Evolutionary conservation across 1,140 invertebrate species (phyloP), one percentile per base, ranked within the genome.

Genomic region (Lycorma delicatula): DNA sequence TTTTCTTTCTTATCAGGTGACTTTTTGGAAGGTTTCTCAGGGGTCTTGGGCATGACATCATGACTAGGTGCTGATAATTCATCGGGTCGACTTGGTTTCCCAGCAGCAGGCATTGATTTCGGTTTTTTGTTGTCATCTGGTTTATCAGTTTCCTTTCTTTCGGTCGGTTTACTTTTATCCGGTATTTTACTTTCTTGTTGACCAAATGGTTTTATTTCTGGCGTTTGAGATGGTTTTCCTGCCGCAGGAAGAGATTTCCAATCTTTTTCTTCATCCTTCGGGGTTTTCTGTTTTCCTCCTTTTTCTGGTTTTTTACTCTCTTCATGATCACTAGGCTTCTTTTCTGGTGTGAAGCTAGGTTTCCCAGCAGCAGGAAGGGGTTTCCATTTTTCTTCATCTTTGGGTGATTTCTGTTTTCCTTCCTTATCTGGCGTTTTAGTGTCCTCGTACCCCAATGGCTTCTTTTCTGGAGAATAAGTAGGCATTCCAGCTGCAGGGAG

Each of bases 41-140:
- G 25, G 18, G 27, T 29, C 28, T 53, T 23, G 4, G 28, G 51
- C 9, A 22, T 31, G 1, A 16, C 20, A 18, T 56, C 28, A 11
- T 46, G 23, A 26, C 47, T 26, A 38, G 49, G 49, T 9, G 26
- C 47, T 48, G 31, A 26, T 20, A 18, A 38, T 22, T 57, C 47
- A 50, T 18, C 27, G 31, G 29, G 56, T 36, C 31, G 18, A 16
- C 18, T 49, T 51, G 56, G 56, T 57, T 56, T 56, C 11, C 54
- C 54, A 22, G 54, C 54, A 1, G 34, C 54, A 22, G 36, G 36
- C 20, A 46, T 20, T 18, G 54, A 41, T 48, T 56, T 48, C 28
- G 13, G 31, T 7, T 16, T 54, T 9, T 7, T 11, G 3, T 49
- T 26, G 46, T 20, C 3, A 12, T 56, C 47, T 16, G 54, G 26